Base-by-base conservation (phyloP, 1,140 invertebrate genomes). In the Drosophila bocki region DNA sequence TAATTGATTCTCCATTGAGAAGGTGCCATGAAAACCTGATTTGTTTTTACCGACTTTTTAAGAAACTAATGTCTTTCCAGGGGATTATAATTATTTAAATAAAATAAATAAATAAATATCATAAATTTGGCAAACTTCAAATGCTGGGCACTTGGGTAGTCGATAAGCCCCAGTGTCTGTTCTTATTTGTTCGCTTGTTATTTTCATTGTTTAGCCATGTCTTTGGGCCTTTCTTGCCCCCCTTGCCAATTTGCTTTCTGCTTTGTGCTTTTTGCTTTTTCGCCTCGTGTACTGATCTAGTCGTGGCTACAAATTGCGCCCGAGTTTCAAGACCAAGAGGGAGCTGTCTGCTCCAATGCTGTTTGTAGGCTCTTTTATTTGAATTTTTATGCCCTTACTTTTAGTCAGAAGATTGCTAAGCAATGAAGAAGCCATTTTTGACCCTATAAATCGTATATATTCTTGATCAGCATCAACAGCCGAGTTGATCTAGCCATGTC, bases 221-320 rank as follows among this genome's bases (percentile, higher is more conserved):
- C 29, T 32, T 60, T 65, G 37, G 45, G n/a, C 35, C 44, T 41
- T 17, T n/a, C 26, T 4, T 26, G 13, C 50, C 72, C 59, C 45
- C 45, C 47, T 72, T 83, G 58, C 71, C 75, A 83, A 88, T 87
- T 86, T 88, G 75, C 59, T 50, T 45, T 64, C 5, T 71, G 35
- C 39, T 17, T n/a, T 42, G 12, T 42, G 19, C 45, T 26, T 48
- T 26, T 3, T 47, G 45, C 45, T 47, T 15, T 47, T 58, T 47
- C 45, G 59, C 33, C 11, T 39, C 37, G 42, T 68, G 19, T 77
- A 75, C 63, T 68, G 75, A 78, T 78, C 75, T 78, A 57, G 75
- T 72, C 69, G 45, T 47, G 35, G 37, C 64, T 61, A 78, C 75
- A 78, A 77, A 78, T 77, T 77, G 75, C 63, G 50, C 17, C 53